phyloP scores from a whole-genome alignment of 2,888 invertebrate genomes.

The Mythimna pallens region DNA sequence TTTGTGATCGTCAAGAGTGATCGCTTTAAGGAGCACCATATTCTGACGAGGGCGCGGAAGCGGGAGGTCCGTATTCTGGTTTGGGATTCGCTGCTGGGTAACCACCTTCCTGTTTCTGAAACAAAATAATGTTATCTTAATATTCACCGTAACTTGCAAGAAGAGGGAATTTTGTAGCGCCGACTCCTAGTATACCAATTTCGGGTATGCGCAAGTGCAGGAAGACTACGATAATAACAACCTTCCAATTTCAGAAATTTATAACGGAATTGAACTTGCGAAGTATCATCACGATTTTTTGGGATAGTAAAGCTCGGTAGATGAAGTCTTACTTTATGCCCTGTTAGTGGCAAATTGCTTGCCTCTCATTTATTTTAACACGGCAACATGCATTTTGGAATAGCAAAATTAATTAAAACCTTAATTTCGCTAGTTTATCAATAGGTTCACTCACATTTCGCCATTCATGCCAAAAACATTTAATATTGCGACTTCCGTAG shows the following conservation, averaged over 20 bases:
- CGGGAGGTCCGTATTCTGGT: slow-evolving; percentile 87
- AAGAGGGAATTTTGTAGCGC: background rate
- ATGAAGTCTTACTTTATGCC: background rate
- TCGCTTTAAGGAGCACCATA: slow-evolving; percentile 91
- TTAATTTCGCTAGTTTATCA: background rate
- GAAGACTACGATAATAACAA: background rate
- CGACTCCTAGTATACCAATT: background rate
- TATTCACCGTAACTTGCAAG: background rate
- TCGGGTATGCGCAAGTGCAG: background rate
- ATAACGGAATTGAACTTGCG: background rate
- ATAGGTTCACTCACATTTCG: background rate
- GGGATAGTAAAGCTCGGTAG: background rate
- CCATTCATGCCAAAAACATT: background rate
- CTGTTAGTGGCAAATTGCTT: background rate
- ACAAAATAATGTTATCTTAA: slow-evolving; percentile 47
- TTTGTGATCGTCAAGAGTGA: slow-evolving; percentile 69
- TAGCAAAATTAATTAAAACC: background rate
- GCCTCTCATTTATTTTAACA: background rate
- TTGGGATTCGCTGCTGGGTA: slow-evolving; percentile 88
- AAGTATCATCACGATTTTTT: background rate
- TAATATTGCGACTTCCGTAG: background rate
- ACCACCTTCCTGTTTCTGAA: slow-evolving; percentile 91
- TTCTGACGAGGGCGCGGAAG: slow-evolving; percentile 89
- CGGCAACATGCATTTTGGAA: background rate
- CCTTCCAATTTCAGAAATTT: background rate